These are phyloP conservation scores for Drosophila ezoana DNA, from an alignment of 2,888 invertebrate genomes.

Conservation along the genomic window DNA sequence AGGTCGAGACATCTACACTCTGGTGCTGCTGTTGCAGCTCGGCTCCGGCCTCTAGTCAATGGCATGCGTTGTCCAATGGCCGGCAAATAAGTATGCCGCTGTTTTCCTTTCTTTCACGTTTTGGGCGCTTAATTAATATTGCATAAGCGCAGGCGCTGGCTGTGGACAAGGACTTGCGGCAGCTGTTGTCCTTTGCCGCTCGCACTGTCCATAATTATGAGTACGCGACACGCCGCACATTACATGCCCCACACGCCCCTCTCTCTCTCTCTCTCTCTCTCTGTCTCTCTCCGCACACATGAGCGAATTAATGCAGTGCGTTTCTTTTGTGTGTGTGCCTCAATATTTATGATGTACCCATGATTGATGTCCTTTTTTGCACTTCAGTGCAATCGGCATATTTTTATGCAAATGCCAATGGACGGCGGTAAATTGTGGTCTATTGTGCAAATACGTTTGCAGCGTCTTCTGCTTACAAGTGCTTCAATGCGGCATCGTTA, in stretches of 20 bases:
- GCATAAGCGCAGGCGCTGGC: constrained; percentile 68
- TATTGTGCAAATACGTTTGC: constrained; percentile 30
- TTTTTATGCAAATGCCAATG: constrained; percentile 50
- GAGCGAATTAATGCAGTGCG: constrained; percentile 41
- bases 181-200: constrained; percentile 51
- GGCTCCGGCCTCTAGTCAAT: constrained; percentile 49
- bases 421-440: constrained; percentile 38
- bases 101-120: constrained; percentile 30
- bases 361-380: constrained; percentile 52
- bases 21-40: constrained; percentile 4
- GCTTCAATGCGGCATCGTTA: constrained; percentile 16
- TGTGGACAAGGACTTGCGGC: constrained; percentile 20
- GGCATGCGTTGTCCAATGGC: constrained; percentile 35
- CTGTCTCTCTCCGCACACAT: background rate
- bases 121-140: constrained; percentile 73
- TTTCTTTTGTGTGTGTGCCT: constrained; percentile 24
- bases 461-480: constrained; percentile 12
- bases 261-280: too few species aligned
- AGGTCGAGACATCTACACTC: constrained; percentile 15
- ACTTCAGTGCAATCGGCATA: constrained; percentile 34
- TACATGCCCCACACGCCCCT: too few species aligned
- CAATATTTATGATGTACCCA: constrained; percentile 53
- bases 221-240: constrained; percentile 1
- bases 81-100: constrained; percentile 21
- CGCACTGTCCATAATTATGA: constrained; percentile 62